A percentile compares a stretch with the other conserved stretches of the same genome.
Evolutionary conservation across 2,113 vertebrate species (phyloP).

Genomic region (Illadopsis cleaveri): DNA sequence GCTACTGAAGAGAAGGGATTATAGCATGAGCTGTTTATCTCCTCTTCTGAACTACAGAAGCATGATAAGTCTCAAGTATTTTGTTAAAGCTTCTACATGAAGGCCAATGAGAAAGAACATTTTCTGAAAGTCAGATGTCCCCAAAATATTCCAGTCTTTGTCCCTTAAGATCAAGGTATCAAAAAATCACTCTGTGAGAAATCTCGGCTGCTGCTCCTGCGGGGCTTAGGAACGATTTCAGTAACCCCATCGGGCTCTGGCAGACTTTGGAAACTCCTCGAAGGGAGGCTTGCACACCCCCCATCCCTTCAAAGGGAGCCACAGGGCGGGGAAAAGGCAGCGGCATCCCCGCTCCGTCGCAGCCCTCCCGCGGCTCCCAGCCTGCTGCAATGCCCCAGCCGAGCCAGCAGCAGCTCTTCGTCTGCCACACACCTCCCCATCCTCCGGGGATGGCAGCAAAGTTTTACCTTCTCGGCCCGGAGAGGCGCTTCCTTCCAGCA

Average conservation of each 20-base stretch:
- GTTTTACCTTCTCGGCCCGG: not conserved
- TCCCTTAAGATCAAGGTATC: not conserved
- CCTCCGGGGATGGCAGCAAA: not conserved
- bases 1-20: constrained; percentile 17
- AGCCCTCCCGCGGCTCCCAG: not conserved
- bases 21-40: constrained; percentile 1
- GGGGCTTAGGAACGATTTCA: not conserved
- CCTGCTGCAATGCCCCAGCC: not conserved
- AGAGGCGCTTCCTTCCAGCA: not conserved
- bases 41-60: not conserved
- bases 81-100: not conserved
- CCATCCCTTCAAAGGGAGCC: not conserved
- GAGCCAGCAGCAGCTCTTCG: not conserved
- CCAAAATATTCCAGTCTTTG: not conserved
- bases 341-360: fast-evolving
- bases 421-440: not conserved
- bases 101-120: not conserved
- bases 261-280: not conserved
- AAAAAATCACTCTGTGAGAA: not conserved
- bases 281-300: not conserved
- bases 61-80: not conserved
- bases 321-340: fast-evolving
- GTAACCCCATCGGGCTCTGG: not conserved
- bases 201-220: fast-evolving
- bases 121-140: not conserved